These are phyloP conservation scores for Formica aserva DNA, from an alignment of 2,888 invertebrate species.

Conservation along the genomic window DNA sequence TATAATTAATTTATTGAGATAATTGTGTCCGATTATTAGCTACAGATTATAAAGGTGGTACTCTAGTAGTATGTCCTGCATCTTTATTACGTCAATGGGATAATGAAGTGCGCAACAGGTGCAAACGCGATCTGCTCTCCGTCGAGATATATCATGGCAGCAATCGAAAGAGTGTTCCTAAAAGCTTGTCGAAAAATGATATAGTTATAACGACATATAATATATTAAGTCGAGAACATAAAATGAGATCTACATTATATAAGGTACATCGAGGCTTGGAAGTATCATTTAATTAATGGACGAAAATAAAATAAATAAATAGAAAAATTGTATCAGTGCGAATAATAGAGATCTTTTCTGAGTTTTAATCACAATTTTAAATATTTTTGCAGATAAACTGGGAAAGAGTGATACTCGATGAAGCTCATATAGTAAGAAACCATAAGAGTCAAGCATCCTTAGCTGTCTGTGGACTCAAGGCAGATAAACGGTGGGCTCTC, in stretches of 20 bases:
- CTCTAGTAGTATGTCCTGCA: conserved; percentile 97
- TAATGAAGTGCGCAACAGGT: conserved; percentile 90
- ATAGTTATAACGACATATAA: conserved; percentile 96
- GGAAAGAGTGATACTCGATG: conserved; percentile 96
- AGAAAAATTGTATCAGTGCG: not conserved
- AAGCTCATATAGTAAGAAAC: conserved; percentile 97
- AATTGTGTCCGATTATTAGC: not conserved
- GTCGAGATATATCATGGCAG: conserved; percentile 93
- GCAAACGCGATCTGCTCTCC: conserved; percentile 88
- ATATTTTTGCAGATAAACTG: conserved; percentile 89
- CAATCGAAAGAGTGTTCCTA: conserved; percentile 88
- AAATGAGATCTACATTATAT: conserved; percentile 74
- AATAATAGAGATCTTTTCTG: not conserved
- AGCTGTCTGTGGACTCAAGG: conserved; percentile 90
- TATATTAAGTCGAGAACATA: conserved; percentile 89
- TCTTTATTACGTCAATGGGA: conserved; percentile 97
- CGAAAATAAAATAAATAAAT: not conserved
- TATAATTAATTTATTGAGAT: not conserved
- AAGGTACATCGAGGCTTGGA: conserved; percentile 79
- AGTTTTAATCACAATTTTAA: conserved; percentile 18
- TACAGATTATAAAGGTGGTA: conserved; percentile 88
- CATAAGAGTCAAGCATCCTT: conserved; percentile 91
- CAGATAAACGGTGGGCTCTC: conserved; percentile 91
- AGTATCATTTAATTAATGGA: not conserved
- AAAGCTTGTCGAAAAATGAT: conserved; percentile 90